phyloP scores from a whole-genome alignment of 1,140 invertebrate genomes.

The Ceratoteleas bidentatus region DNA sequence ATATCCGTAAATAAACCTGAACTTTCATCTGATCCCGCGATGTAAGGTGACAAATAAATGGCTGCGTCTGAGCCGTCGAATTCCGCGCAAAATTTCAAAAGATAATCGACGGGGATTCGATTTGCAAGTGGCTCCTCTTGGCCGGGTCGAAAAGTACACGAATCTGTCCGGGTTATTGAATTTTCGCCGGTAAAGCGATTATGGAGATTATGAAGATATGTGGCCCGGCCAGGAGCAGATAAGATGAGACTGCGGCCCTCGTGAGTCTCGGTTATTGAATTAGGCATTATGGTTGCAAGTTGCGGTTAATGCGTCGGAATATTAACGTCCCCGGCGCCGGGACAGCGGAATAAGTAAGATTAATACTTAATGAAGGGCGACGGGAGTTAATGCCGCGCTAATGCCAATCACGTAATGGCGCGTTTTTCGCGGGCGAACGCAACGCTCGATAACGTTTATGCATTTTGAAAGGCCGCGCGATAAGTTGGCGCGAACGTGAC shows the following conservation, averaged over 20 bases:
- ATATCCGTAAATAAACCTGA: too few relatives aligned
- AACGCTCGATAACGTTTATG: neutral
- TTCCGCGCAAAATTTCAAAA: too few relatives aligned
- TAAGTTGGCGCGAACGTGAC: too few relatives aligned
- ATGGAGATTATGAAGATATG: slow-evolving; percentile 61
- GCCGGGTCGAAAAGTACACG: slow-evolving; percentile 29
- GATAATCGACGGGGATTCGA: too few relatives aligned
- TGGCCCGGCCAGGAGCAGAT: slow-evolving; percentile 32
- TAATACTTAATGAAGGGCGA: slow-evolving; percentile 32
- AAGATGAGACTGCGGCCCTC: slow-evolving; percentile 45
- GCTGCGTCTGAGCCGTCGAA: too few relatives aligned
- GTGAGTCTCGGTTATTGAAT: slow-evolving; percentile 55
- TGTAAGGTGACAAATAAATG: too few relatives aligned
- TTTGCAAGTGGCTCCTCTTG: neutral
- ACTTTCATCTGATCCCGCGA: too few relatives aligned
- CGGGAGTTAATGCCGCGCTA: slow-evolving; percentile 7
- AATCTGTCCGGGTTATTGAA: slow-evolving; percentile 53
- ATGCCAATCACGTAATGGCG: slow-evolving; percentile 4
- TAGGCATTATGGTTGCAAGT: slow-evolving; percentile 51
- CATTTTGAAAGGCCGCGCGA: too few relatives aligned
- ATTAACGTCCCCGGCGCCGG: slow-evolving; percentile 39
- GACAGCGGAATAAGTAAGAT: slow-evolving; percentile 42
- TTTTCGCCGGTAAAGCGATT: slow-evolving; percentile 59
- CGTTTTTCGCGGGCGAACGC: neutral
- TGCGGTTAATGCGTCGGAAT: slow-evolving; percentile 44